Evolutionary conservation across 2,888 invertebrate genomes (phyloP).

Genomic region (Dasysyrphus tricinctus): DNA sequence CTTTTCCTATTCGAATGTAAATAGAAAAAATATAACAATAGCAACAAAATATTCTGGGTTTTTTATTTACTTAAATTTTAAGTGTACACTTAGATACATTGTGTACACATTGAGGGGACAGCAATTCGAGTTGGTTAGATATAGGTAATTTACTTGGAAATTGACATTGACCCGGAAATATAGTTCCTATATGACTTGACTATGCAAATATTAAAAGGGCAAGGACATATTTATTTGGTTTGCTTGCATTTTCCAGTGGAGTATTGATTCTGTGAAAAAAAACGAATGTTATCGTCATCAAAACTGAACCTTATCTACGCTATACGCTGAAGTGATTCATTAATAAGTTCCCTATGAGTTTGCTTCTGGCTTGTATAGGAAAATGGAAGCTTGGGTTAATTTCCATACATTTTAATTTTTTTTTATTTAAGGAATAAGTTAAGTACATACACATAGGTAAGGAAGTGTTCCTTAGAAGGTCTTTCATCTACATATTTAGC

Average conservation of each 20-base stretch:
- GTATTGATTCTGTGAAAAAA: slow-evolving; percentile 4
- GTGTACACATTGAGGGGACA: background rate
- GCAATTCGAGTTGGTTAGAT: background rate
- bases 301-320: background rate
- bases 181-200: background rate
- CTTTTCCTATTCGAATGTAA: background rate
- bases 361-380: background rate
- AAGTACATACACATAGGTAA: too few species aligned
- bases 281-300: background rate
- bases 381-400: background rate
- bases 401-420: too few species aligned
- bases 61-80: background rate
- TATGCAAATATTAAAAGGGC: background rate
- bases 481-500: too few species aligned
- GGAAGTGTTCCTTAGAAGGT: too few species aligned
- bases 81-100: background rate
- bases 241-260: background rate
- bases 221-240: background rate
- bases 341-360: background rate
- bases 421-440: too few species aligned
- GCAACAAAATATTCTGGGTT: background rate
- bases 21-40: background rate
- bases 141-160: background rate
- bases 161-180: slow-evolving; percentile 14
- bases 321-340: background rate